Evolutionary conservation across 2,113 vertebrate genomes (phyloP).

Genomic region (Odocoileus virginianus): DNA sequence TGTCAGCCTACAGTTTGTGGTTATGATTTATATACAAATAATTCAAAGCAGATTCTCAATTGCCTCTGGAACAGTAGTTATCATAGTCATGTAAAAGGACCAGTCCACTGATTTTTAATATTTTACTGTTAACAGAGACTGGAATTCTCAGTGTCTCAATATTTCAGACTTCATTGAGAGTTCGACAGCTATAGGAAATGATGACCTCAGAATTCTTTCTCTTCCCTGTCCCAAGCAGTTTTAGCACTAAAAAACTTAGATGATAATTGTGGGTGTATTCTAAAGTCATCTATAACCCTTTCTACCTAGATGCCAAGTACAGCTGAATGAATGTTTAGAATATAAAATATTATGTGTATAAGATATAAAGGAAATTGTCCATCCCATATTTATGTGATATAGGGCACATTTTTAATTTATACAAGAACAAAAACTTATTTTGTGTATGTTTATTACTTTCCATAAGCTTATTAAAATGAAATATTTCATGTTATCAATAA

Average conservation of each 20-base stretch:
- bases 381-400: background rate
- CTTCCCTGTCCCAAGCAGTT: background rate
- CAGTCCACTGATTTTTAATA: background rate
- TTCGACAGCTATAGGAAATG: background rate
- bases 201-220: background rate
- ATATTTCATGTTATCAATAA: constrained; percentile 12
- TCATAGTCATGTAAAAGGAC: background rate
- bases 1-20: background rate
- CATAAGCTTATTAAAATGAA: background rate
- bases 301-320: background rate
- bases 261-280: background rate
- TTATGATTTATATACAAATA: background rate
- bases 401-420: background rate
- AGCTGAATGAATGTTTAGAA: constrained; percentile 2
- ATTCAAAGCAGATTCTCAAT: constrained; percentile 25
- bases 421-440: background rate
- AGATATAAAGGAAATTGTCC: background rate
- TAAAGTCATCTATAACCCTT: background rate
- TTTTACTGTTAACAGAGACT: background rate
- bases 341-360: background rate
- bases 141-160: background rate
- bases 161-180: background rate
- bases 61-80: background rate
- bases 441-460: background rate
- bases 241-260: background rate